Conservation (phyloP, 23 tunicate genomes). For the Corella eumyota region DNA sequence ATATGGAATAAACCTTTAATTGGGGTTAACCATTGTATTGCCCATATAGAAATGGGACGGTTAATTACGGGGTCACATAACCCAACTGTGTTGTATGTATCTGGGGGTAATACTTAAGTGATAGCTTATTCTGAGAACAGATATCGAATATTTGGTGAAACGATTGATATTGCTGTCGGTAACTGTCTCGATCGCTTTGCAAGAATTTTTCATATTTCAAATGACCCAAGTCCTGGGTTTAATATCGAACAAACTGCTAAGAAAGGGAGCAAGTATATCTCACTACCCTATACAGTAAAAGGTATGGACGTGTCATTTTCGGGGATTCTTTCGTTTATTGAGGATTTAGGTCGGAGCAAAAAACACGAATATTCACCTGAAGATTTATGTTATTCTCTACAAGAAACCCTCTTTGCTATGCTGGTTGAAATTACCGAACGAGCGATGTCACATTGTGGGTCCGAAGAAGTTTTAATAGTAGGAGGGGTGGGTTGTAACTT, state of each 20-base stretch:
- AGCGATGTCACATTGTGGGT: constrained; percentile 95
- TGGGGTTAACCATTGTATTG: constrained; percentile 98
- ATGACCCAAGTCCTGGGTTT: constrained; percentile 98
- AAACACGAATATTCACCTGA: constrained; percentile 49
- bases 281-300: constrained; percentile 88
- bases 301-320: constrained; percentile 96
- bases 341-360: constrained; percentile 49
- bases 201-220: constrained; percentile 75
- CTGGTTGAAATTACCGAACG: constrained; percentile 94
- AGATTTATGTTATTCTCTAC: constrained; percentile 94
- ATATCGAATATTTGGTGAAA: constrained; percentile 98
- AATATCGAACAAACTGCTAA: constrained; percentile 97
- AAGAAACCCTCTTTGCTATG: constrained; percentile 98
- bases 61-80: constrained; percentile 73
- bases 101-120: constrained; percentile 98
- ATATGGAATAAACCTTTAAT: constrained; percentile 89
- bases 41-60: constrained; percentile 99
- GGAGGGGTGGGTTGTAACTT: constrained; percentile 97
- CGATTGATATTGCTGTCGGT: constrained; percentile 97
- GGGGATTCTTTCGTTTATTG: constrained; percentile 79
- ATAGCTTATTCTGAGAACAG: constrained; percentile 90
- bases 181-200: constrained; percentile 98
- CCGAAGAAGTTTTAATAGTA: constrained; percentile 88
- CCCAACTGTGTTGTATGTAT: constrained; percentile 92
- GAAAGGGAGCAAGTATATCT: constrained; percentile 63